phyloP scores from a whole-genome alignment of 2,888 invertebrate species.

The Pyralis farinalis region DNA sequence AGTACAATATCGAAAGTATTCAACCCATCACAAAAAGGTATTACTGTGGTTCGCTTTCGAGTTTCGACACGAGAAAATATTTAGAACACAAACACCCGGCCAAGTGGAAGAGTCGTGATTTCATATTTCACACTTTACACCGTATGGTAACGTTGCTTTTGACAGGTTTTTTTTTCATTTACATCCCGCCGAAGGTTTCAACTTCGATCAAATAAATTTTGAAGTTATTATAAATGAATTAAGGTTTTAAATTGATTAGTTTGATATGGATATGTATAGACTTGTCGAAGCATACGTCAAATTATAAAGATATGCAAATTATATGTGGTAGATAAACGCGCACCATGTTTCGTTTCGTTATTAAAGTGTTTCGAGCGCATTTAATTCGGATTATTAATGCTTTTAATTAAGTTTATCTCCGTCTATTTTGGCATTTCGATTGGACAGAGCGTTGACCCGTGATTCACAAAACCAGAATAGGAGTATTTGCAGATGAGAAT shows the following conservation, averaged over 20 bases:
- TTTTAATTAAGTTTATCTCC: constrained; percentile 72
- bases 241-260: constrained; percentile 28
- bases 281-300: constrained; percentile 48
- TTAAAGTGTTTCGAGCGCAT: constrained; percentile 53
- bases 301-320: constrained; percentile 72
- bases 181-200: constrained; percentile 29
- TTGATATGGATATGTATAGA: constrained; percentile 19
- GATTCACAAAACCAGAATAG: constrained; percentile 40
- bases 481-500: constrained; percentile 23
- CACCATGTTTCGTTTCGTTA: constrained; percentile 55
- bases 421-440: constrained; percentile 61
- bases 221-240: constrained; percentile 19
- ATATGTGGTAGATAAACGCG: constrained; percentile 47
- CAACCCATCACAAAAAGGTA: constrained; percentile 47
- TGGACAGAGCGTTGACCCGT: constrained; percentile 57
- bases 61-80: constrained; percentile 71
- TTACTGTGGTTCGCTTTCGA: constrained; percentile 47
- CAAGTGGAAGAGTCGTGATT: constrained; percentile 76
- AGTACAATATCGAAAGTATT: constrained; percentile 46
- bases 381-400: constrained; percentile 66
- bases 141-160: constrained; percentile 61
- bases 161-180: constrained; percentile 68
- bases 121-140: constrained; percentile 78
- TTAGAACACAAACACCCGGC: constrained; percentile 73
- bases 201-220: constrained; percentile 22